Base-by-base conservation (phyloP, 1,140 invertebrate genomes). In the Drosophila tsacasi region DNA sequence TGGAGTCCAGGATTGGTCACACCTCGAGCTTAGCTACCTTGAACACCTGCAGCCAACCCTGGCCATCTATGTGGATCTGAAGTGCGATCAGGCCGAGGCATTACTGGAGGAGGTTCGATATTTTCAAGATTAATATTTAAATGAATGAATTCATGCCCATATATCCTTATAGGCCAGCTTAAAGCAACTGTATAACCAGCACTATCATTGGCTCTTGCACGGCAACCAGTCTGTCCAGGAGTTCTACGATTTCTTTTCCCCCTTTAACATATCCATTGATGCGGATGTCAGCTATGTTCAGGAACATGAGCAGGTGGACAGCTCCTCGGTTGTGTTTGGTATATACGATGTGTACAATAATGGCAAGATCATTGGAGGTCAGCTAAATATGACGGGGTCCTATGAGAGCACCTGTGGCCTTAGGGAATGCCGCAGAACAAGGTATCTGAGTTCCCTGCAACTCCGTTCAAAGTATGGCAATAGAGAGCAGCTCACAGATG, bases 291-390 rank as follows among this genome's bases (percentile, higher is more conserved):
- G 52, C 37, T 91, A 75, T 23, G 57, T 90, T 2, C 54, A 52
- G 30, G 63, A 82, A 21, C 7, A 40, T 2, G 4, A 17, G 0
- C 4, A 7, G 3, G 10, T 47, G 0, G 37, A 15, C 12, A 61
- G 44, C n/a, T 35, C 39, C 3, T 23, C 54, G 4, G 17, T 59
- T 7, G 23, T 19, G 9, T 92, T 66, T 44, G 49, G 47, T 0
- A 25, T 77, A 0, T 84, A 87, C 25, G 92, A 93, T 83, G 90
- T 93, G 7, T 93, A 91, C 54, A 93, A 57, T 52, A 93, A 93
- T 83, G 92, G 92, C 8, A 82, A 77, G 23, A 72, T 75, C 17
- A 79, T 90, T 50, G 92, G 92, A 0, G 92, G 92, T 0, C 54
- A 71, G n/a, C 40, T 93, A 0, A 93, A 93, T 58, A 67, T 93